phyloP scores from a whole-genome alignment of 1,140 invertebrate genomes.

The Aleiodes sp. region DNA sequence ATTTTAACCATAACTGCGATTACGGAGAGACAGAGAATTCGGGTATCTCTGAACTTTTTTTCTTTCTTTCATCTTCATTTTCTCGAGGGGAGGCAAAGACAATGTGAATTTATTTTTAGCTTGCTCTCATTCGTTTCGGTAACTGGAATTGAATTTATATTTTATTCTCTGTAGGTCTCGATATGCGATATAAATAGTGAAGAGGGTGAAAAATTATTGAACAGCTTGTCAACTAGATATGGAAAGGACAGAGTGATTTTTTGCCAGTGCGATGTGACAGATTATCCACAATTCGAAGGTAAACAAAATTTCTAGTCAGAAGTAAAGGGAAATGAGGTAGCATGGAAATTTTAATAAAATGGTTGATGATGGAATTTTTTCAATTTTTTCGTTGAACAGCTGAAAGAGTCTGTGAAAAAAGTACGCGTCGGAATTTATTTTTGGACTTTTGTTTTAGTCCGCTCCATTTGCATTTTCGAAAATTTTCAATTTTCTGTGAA shows the following conservation, averaged over 20 bases:
- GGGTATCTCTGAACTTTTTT: background rate
- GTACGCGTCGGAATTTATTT: no score
- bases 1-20: no score
- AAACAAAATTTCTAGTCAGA: conserved; percentile 34
- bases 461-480: no score
- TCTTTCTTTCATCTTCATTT: no score
- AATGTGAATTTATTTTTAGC: conserved; percentile 41
- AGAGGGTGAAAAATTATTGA: conserved; percentile 73
- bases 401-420: no score
- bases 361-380: no score
- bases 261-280: conserved; percentile 75
- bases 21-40: background rate
- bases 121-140: conserved; percentile 17
- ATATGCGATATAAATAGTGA: conserved; percentile 78
- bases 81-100: background rate
- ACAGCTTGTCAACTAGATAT: conserved; percentile 70
- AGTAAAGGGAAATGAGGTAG: background rate
- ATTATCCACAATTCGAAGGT: conserved; percentile 81
- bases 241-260: conserved; percentile 75
- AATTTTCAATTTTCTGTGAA: no score
- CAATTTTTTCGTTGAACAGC: no score
- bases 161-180: conserved; percentile 68
- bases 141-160: background rate
- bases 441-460: no score
- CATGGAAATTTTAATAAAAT: no score